These are phyloP conservation scores for Cherax quadricarinatus DNA, from an alignment of 1,140 invertebrate species.

Conservation along the genomic window DNA sequence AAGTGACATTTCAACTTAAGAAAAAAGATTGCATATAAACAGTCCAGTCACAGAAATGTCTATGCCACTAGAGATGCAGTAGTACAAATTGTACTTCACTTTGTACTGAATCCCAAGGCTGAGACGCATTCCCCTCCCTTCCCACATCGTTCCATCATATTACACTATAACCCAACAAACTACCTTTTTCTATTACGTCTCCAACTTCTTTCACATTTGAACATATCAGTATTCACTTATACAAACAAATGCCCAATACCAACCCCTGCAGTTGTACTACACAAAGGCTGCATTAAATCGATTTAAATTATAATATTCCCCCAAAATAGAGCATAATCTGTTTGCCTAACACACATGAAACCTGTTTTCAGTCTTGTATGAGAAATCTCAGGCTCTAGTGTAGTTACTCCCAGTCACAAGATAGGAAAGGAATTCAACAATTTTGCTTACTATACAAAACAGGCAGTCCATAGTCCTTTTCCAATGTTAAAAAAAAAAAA, in stretches of 20 bases:
- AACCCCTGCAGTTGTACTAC: slow-evolving; percentile 35
- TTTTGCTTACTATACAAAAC: not conserved
- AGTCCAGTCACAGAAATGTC: slow-evolving; percentile 64
- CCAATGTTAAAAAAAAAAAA: too few species aligned
- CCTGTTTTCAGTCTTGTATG: slow-evolving; percentile 20
- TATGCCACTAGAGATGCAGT: slow-evolving; percentile 65
- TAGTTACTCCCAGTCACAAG: slow-evolving; percentile 1
- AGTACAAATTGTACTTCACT: slow-evolving; percentile 69
- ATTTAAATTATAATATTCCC: not conserved
- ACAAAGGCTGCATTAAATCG: slow-evolving; percentile 6
- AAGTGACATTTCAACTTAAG: slow-evolving; percentile 44
- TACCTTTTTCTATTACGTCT: not conserved
- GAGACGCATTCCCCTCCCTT: slow-evolving; percentile 32
- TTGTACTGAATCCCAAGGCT: slow-evolving; percentile 71
- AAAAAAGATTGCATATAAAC: slow-evolving; percentile 67
- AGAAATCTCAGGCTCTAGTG: slow-evolving; percentile 32
- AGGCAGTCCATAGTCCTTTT: too few species aligned
- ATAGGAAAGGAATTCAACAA: not conserved
- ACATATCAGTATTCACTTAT: slow-evolving; percentile 23
- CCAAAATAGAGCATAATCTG: not conserved
- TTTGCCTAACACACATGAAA: not conserved
- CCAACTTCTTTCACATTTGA: slow-evolving; percentile 18
- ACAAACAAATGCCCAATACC: not conserved
- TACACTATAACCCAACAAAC: not conserved
- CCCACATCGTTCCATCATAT: not conserved